Base-by-base conservation (phyloP, 2,113 vertebrate species). In the Sapayoa aenigma region DNA sequence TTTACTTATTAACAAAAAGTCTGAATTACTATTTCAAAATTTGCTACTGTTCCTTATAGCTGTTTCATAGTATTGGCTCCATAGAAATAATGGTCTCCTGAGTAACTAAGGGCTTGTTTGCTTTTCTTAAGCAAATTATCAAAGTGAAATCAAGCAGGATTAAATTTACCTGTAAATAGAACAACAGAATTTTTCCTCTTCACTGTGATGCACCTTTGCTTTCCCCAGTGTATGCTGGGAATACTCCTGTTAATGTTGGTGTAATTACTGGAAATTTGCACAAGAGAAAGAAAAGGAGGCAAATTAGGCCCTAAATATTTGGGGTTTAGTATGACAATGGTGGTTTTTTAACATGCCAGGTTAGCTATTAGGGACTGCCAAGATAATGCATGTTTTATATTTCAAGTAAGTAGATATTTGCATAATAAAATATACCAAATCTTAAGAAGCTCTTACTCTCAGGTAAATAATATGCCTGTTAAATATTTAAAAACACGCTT, bases 391-490 rank as follows among this genome's bases (percentile, higher is more conserved):
- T 65, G 78, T 30, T 95, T 94, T 94, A 92, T 58, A 91, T 63
- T 94, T 90, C 90, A 72, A 93, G 35, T 93, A 81, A 95, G 87
- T 59, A 92, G 92, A 19, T 89, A 89, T 96, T 96, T 96, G 76
- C 77, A 84, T 97, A 94, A 92, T 94, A 94, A 96, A 96, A 84
- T 67, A 21, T 91, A 96, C 86, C 21, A 89, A 92, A 96, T 93
- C 79, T 83, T 73, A 95, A 78, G 62, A 68, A 90, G 53, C 66
- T 89, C 44, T 80, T 94, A 62, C 42, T 84, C 79, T 95, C 91
- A 89, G 84, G 93, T 87, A 97, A 95, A 93, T 77, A 95, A 66
- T 79, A 84, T 59, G 59, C 89, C 89, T 95, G 75, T 81, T 97
- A 85, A 93, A 94, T 90, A 90, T 86, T 95, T 94, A 60, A 95